Base-by-base conservation (phyloP, 2,888 invertebrate species). In the Heliconius charithonia region DNA sequence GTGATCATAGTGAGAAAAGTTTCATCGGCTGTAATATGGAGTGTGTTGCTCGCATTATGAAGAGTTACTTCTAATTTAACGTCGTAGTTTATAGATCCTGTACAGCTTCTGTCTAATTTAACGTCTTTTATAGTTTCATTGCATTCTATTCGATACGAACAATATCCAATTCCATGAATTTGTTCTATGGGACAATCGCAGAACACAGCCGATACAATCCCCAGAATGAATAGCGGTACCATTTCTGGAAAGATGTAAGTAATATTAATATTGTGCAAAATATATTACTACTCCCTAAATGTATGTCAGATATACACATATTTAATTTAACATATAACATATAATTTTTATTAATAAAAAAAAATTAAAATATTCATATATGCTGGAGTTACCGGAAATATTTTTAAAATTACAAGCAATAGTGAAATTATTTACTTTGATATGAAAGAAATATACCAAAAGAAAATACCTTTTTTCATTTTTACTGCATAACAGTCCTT, bases 21-120 rank as follows among this genome's bases (percentile, higher is more conserved):
- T 1, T 79, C 75, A 59, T 91, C 89, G 1, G 81, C 79, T 4
- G 85, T 81, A 13, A 83, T 77, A 51, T 90, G 87, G 71, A 89
- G 89, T 41, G 80, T 81, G 19, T 91, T 83, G 1, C 83, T 81
- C 10, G 90, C 90, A 19, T 92, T 85, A 1, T 82, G 86, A 25
- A 94, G 84, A 0, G 85, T 87, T 13, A 94, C 83, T 51, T 91
- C 89, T 1, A 93, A 86, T 12, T 76, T 85, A 27, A 89, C 89
- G 4, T 87, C 88, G 56, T 85, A 85, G 83, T 93, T 94, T 56
- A 87, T 85, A 12, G 93, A 86, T n/a, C 89, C 91, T 37, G 83
- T 86, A 81, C 94, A 94, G 2, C 89, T 81, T 4, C 83, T 79
- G 0, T 88, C 88, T 0, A 94, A 87, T 0, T 67, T 81, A 3